Evolutionary conservation across 1,140 invertebrate species (phyloP).

Genomic region (Tetramorium parvispinum): DNA sequence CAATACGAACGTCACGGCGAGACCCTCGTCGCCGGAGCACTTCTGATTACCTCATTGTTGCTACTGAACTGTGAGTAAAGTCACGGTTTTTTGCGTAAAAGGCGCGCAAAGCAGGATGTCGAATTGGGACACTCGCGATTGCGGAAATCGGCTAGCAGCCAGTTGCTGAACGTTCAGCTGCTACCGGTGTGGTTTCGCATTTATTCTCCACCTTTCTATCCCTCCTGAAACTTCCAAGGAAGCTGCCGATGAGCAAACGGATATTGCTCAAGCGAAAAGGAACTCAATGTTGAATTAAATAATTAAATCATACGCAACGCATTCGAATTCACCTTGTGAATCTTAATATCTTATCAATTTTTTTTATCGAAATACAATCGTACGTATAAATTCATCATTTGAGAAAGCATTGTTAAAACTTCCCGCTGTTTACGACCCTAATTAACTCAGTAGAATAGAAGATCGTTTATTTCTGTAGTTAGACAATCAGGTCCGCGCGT

Average conservation of each 20-base stretch:
- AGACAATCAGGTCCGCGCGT: neutral
- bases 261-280: neutral
- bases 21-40: neutral
- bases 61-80: neutral
- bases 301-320: neutral
- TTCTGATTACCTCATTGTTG: constrained; percentile 42
- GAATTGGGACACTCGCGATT: constrained; percentile 33
- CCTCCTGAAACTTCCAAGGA: neutral
- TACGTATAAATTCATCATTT: neutral
- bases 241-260: too few relatives aligned
- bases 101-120: constrained; percentile 33
- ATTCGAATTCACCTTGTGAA: neutral
- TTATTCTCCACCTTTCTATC: neutral
- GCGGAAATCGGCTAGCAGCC: constrained; percentile 11
- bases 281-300: neutral
- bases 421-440: neutral
- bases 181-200: neutral
- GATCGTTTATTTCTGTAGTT: constrained; percentile 18
- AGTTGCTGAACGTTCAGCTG: neutral
- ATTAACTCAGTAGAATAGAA: neutral
- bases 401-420: neutral
- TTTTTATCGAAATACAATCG: neutral
- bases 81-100: constrained; percentile 44
- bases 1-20: neutral
- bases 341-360: neutral